These are phyloP conservation scores for Melipona quadrifasciata DNA, from an alignment of 1,140 invertebrate species.

Conservation along the genomic window DNA sequence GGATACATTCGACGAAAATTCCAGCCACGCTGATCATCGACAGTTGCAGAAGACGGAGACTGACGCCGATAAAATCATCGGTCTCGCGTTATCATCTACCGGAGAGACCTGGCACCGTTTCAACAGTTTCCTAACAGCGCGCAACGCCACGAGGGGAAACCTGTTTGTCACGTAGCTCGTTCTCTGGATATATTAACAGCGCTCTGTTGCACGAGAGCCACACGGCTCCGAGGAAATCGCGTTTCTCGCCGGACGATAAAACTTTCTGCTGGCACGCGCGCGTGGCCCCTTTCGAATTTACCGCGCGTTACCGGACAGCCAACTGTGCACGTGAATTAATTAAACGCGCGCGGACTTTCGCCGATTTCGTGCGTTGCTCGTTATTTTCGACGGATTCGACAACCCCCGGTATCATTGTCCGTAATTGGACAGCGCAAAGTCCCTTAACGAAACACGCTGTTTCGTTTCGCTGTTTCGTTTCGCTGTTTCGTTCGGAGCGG, in stretches of 20 bases:
- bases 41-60: not conserved
- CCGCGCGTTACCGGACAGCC: not conserved
- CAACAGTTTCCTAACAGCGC: slow-evolving; percentile 59
- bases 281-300: slow-evolving; percentile 10
- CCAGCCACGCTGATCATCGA: not conserved
- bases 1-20: not conserved
- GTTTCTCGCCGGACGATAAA: slow-evolving; percentile 58
- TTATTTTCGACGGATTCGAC: not conserved
- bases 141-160: slow-evolving; percentile 59
- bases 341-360: not conserved
- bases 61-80: slow-evolving; percentile 56
- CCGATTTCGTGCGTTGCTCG: not conserved
- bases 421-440: not conserved
- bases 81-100: slow-evolving; percentile 64
- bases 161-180: slow-evolving; percentile 67
- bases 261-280: slow-evolving; percentile 42
- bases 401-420: not conserved
- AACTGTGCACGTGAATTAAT: not conserved
- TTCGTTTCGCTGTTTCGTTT: not conserved
- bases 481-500: too few species aligned
- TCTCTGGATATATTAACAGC: slow-evolving; percentile 67
- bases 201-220: slow-evolving; percentile 56
- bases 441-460: not conserved
- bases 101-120: slow-evolving; percentile 60
- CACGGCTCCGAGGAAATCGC: slow-evolving; percentile 56